Base-by-base conservation (phyloP, 1,140 invertebrate genomes). In the Pogonomyrmex barbatus region DNA sequence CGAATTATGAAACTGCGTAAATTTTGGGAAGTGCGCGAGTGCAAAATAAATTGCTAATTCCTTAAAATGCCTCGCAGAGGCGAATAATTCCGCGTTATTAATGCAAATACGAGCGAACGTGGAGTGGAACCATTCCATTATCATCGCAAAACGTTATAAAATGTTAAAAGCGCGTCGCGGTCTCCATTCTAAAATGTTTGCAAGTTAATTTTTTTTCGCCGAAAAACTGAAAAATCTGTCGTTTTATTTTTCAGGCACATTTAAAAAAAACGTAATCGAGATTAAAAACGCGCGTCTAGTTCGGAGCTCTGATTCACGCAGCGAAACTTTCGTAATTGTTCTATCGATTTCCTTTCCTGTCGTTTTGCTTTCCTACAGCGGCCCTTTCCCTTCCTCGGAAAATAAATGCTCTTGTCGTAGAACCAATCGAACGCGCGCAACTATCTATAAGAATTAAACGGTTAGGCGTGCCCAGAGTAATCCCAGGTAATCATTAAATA, bases 271-370 rank as follows among this genome's bases (percentile, higher is more conserved):
- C 56, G 30, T 60, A 73, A 83, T 54, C 47, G 54, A 73, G 79
- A 60, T 83, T 73, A 83, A 83, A 68, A 60, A 30, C 42, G 67
- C 67, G 47, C 42, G 67, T 39, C 6, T 8, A n/a, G 60, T 2
- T 17, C 5, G 4, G 42, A 45, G 42, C 52, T 8, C 39, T 54
- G 42, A 56, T 54, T 70, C 52, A 60, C 47, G 91, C 86, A 86
- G 73, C 81, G 85, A 90, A 93, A 94, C 90, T 93, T 93, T 93
- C 86, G 91, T 94, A 93, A 94, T 94, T 93, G 92, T 91, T 89
- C 88, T 76, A 88, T 87, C 79, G 86, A 85, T 85, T 82, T 81
- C 73, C 81, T 85, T 77, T 78, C 73, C 81, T 85, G 71, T 78
- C 42, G 5, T 50, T 71, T 79, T 50, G 42, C 62, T 24, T 79